Evolutionary conservation across 2,888 invertebrate species (phyloP).

Genomic region (Acronicta alni): DNA sequence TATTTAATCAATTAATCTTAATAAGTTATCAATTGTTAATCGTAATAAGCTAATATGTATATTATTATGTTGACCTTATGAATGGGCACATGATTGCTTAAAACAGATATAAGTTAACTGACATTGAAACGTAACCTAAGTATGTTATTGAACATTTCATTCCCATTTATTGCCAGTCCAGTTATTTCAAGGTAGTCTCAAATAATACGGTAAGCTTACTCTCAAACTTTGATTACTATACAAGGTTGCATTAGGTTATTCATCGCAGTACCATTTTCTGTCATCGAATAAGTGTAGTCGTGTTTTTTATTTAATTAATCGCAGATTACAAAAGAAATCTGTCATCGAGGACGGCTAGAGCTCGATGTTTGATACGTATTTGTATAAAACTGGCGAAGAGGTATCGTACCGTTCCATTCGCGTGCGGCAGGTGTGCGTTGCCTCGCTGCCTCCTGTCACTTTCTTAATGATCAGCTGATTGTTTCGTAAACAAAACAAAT

Average conservation of each 20-base stretch:
- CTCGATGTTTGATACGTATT: conserved; percentile 61
- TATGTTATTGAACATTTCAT: conserved; percentile 13
- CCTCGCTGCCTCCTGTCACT: conserved; percentile 31
- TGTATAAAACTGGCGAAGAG: conserved; percentile 69
- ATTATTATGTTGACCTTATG: too few species aligned
- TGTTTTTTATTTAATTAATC: conserved; percentile 29
- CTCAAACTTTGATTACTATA: conserved; percentile 7
- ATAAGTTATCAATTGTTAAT: too few species aligned
- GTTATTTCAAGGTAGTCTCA: conserved; percentile 40
- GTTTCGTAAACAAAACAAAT: conserved; percentile 27
- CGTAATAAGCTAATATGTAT: too few species aligned
- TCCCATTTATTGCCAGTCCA: conserved; percentile 11
- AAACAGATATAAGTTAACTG: conserved; percentile 25
- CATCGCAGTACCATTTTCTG: conserved; percentile 15
- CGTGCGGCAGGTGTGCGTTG: conserved; percentile 57
- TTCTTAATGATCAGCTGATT: conserved; percentile 28
- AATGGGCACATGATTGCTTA: conserved; percentile 26
- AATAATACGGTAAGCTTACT: conserved; percentile 19
- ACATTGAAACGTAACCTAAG: conserved; percentile 31
- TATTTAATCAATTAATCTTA: too few species aligned
- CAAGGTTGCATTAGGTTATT: conserved; percentile 32
- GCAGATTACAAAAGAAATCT: conserved; percentile 58
- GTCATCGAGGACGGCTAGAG: conserved; percentile 46
- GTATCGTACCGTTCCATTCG: conserved; percentile 60
- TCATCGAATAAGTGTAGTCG: conserved; percentile 7